Conservation (phyloP, 2,113 vertebrate species). For the Anguilla rostrata region DNA sequence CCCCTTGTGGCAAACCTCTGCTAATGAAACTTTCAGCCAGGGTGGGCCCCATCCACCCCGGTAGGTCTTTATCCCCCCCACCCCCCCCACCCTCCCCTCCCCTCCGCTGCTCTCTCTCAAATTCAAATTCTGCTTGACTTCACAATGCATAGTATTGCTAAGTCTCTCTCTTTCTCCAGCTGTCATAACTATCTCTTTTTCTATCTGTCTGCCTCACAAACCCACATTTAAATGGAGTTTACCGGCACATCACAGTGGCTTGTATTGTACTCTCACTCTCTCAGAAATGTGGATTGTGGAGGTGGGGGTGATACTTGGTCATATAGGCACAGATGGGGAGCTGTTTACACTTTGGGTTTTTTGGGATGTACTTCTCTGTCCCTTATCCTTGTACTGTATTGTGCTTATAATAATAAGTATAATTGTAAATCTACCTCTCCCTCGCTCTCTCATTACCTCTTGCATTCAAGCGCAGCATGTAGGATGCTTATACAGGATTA, state of each 20-base stretch:
- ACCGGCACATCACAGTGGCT: not conserved
- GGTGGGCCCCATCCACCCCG: constrained; percentile 32
- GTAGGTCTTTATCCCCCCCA: constrained; percentile 27
- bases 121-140: not conserved
- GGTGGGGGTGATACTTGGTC: too few species aligned
- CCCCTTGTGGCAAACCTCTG: constrained; percentile 53
- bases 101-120: not conserved
- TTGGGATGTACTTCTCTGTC: not conserved
- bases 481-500: not conserved
- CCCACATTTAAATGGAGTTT: not conserved
- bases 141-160: not conserved
- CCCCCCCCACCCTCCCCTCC: not conserved
- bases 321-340: too few species aligned
- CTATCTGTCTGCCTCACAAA: not conserved
- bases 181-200: not conserved
- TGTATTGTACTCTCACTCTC: not conserved
- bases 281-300: not conserved
- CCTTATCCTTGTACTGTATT: too few species aligned
- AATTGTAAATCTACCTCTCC: not conserved
- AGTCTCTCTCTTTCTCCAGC: not conserved
- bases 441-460: not conserved
- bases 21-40: constrained; percentile 57
- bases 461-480: too few species aligned
- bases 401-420: too few species aligned
- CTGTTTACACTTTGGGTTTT: too few species aligned